Conservation (phyloP, 2,797 vertebrate genomes). For the Epinephelus coioides region DNA sequence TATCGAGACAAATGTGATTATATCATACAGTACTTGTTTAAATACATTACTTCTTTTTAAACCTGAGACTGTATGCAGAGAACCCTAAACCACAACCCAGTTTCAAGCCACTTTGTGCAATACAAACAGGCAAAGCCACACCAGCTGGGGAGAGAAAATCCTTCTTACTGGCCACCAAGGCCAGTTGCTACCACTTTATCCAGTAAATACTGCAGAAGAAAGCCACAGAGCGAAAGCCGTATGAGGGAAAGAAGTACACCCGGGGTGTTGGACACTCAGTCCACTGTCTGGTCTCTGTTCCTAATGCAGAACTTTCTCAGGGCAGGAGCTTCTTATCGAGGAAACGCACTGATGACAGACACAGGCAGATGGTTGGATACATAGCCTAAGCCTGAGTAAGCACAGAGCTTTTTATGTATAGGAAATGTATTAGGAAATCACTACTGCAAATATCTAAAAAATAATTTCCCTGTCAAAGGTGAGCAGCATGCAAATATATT, state of each 20-base stretch:
- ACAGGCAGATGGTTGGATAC: constrained; percentile 27
- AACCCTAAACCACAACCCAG: constrained; percentile 58
- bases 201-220: constrained; percentile 75
- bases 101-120: constrained; percentile 61
- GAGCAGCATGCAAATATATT: constrained; percentile 51
- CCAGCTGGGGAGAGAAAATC: constrained; percentile 79
- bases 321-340: constrained; percentile 36
- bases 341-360: constrained; percentile 25
- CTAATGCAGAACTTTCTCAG: constrained; percentile 60
- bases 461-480: constrained; percentile 49
- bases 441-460: constrained; percentile 62
- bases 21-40: not conserved
- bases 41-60: constrained; percentile 46
- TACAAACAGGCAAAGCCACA: constrained; percentile 68
- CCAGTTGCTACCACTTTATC: constrained; percentile 71
- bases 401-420: constrained; percentile 56
- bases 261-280: constrained; percentile 63
- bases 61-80: constrained; percentile 38
- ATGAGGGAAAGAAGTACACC: constrained; percentile 53
- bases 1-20: constrained; percentile 10
- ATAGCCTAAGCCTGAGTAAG: constrained; percentile 44
- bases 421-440: constrained; percentile 3
- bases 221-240: constrained; percentile 55
- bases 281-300: constrained; percentile 62
- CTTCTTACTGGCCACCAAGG: constrained; percentile 79